These are phyloP conservation scores for Malachius bipustulatus DNA, from an alignment of 2,888 invertebrate species.

Conservation along the genomic window DNA sequence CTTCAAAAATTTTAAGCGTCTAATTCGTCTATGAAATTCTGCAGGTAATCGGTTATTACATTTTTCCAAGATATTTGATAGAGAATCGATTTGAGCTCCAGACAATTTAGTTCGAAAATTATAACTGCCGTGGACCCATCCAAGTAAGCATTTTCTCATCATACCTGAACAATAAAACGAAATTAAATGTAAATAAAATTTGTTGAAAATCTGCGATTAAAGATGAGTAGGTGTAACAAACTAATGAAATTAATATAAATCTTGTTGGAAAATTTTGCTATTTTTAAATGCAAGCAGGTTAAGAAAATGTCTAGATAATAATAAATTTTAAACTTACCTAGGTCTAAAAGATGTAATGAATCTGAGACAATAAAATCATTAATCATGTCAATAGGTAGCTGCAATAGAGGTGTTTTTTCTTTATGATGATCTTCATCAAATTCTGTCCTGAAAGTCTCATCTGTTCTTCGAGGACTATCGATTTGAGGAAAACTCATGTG, in stretches of 20 bases:
- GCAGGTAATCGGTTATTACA: conserved; percentile 4
- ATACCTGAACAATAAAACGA: no score
- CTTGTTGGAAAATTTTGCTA: not conserved
- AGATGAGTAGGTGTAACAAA: no score
- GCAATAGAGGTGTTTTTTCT: conserved; percentile 7
- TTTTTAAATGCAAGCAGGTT: no score
- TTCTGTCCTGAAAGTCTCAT: conserved; percentile 5
- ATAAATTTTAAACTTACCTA: no score
- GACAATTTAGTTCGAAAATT: conserved; percentile 9
- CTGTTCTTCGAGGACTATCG: conserved; percentile 7
- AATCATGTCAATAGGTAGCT: conserved; percentile 16
- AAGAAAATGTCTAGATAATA: no score
- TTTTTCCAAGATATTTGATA: not conserved
- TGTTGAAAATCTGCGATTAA: no score
- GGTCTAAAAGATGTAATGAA: conserved; percentile 15
- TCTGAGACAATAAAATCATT: conserved; percentile 15
- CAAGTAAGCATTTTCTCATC: conserved; percentile 12
- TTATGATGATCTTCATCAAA: conserved; percentile 12
- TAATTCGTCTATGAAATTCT: not conserved
- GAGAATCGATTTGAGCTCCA: conserved; percentile 1
- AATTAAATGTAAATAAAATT: no score
- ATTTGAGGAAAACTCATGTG: conserved; percentile 3
- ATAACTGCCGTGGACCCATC: conserved; percentile 13
- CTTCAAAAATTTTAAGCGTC: not conserved
- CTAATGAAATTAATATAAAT: not conserved